Evolutionary conservation across 2,888 invertebrate species (phyloP).

Genomic region (Eupithecia dodoneata): DNA sequence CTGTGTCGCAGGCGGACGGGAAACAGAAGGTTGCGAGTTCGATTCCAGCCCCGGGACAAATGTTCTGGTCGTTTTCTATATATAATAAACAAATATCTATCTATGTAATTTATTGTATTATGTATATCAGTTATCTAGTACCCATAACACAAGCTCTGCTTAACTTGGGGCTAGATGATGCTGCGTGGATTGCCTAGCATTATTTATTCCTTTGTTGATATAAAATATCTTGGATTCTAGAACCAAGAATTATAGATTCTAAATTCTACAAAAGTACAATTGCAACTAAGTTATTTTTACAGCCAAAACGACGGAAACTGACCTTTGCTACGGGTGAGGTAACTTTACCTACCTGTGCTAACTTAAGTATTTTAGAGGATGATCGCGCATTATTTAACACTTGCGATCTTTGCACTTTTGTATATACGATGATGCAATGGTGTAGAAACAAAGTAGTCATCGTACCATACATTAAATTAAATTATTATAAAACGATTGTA

Average conservation of each 20-base stretch:
- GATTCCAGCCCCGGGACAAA: no score
- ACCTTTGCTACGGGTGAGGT: not conserved
- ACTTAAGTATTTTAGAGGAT: not conserved
- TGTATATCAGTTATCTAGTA: no score
- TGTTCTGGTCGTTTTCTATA: no score
- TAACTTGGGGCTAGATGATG: no score
- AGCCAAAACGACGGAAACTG: not conserved
- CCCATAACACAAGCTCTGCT: no score
- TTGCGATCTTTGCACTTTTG: not conserved
- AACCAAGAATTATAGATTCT: not conserved
- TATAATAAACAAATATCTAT: no score
- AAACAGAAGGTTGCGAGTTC: no score
- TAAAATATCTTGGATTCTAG: not conserved
- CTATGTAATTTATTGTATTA: no score
- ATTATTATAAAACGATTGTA: not conserved
- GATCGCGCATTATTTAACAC: not conserved
- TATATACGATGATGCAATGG: not conserved
- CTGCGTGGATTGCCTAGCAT: no score
- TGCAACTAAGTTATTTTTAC: not conserved
- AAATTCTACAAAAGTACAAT: not conserved
- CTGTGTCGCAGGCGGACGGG: no score
- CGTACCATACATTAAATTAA: not conserved
- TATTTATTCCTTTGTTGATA: not conserved
- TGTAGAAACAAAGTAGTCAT: not conserved
- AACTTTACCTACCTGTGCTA: not conserved